Evolutionary conservation across 2,888 invertebrate species (phyloP).

Genomic region (Campoplex capitator): DNA sequence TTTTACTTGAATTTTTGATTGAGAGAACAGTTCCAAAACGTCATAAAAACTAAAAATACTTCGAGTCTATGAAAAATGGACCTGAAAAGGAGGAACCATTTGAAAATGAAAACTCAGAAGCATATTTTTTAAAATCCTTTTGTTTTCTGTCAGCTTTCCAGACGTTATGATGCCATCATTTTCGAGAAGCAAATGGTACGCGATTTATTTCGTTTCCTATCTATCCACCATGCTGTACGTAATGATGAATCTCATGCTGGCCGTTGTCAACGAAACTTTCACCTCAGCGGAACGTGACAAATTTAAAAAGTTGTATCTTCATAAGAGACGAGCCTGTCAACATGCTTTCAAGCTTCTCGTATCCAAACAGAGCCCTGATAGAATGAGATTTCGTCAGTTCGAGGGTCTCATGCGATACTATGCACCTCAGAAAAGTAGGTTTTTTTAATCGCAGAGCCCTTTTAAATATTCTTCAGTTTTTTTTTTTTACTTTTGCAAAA

Average conservation of each 20-base stretch:
- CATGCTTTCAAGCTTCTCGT: constrained; percentile 93
- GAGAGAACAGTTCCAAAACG: too few relatives aligned
- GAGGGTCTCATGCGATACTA: constrained; percentile 92
- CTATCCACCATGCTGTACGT: constrained; percentile 94
- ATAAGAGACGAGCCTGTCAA: constrained; percentile 92
- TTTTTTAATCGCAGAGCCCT: not conserved
- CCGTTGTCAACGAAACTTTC: constrained; percentile 96
- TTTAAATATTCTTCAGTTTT: not conserved
- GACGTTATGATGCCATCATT: constrained; percentile 98
- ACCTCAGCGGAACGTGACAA: constrained; percentile 94
- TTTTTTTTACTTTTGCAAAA: not conserved
- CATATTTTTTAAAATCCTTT: not conserved
- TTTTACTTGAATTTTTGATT: too few relatives aligned
- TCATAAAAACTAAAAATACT: too few relatives aligned
- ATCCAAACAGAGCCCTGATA: constrained; percentile 90
- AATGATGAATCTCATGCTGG: constrained; percentile 96
- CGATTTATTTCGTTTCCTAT: constrained; percentile 94
- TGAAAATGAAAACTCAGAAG: not conserved
- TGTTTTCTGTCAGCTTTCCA: constrained; percentile 88
- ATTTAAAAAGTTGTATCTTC: constrained; percentile 92
- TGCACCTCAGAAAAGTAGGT: constrained; percentile 89
- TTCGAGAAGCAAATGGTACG: constrained; percentile 91
- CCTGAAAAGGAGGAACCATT: not conserved
- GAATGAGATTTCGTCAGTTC: constrained; percentile 91
- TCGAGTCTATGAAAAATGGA: not conserved